phyloP scores from a whole-genome alignment of 37 sponge, comb jelly and placozoan genomes.

The Crambe crambe region DNA sequence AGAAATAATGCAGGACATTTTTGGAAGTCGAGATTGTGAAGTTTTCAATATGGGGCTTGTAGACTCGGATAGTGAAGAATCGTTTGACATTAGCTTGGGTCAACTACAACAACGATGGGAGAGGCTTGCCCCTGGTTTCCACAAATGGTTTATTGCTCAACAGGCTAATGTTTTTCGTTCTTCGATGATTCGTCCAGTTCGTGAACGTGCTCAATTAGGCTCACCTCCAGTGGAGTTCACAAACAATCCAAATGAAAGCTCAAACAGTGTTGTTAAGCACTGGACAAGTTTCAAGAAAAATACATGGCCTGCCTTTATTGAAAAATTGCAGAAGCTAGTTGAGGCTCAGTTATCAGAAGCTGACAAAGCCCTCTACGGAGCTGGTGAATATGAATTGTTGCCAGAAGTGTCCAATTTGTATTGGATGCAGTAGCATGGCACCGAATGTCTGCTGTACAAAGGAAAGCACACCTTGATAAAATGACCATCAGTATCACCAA shows the following conservation, averaged over 20 bases:
- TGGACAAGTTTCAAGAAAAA: constrained; percentile 19
- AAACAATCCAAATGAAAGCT: constrained; percentile 36
- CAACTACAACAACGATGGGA: constrained; percentile 14
- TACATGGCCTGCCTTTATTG: constrained; percentile 6
- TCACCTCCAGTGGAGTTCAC: constrained; percentile 26
- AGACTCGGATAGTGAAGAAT: constrained; percentile 15
- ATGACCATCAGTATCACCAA: too few species aligned
- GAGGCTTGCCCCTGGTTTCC: constrained; percentile 24
- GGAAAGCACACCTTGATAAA: too few species aligned
- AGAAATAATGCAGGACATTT: too few species aligned
- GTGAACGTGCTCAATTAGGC: constrained; percentile 10
- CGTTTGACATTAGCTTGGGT: neutral
- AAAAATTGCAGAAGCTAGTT: too few species aligned
- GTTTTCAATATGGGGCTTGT: too few species aligned
- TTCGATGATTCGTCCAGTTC: constrained; percentile 21
- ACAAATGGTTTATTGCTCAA: constrained; percentile 8
- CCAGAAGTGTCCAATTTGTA: too few species aligned
- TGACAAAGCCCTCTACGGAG: too few species aligned
- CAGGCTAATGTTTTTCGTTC: constrained; percentile 14
- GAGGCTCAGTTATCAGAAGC: too few species aligned
- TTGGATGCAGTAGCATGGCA: too few species aligned
- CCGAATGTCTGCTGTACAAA: too few species aligned
- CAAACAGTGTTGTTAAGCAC: constrained; percentile 25
- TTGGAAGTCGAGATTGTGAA: too few species aligned
- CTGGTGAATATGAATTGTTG: too few species aligned